Evolutionary conservation across 2,797 vertebrate species (phyloP).

Genomic region (Lepidocolaptes lacrymiger): DNA sequence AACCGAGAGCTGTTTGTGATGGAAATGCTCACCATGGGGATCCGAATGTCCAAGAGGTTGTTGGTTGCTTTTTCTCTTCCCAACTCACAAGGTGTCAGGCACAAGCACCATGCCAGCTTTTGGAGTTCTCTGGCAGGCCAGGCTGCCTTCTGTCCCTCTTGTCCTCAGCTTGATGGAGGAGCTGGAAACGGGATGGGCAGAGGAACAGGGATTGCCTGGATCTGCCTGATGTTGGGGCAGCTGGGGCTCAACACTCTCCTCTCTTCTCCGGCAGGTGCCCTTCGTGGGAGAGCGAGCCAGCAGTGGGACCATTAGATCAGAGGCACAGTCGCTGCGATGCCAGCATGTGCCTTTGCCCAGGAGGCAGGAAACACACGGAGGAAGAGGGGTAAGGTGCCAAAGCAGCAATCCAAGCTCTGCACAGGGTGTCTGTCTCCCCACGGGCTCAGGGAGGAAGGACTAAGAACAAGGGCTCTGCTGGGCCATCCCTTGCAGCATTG

Average conservation of each 20-base stretch:
- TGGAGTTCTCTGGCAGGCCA: rapidly evolving
- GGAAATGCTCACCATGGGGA: not conserved
- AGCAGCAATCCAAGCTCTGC: not conserved
- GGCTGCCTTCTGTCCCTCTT: not conserved
- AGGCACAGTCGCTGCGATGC: not conserved
- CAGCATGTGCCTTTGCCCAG: rapidly evolving
- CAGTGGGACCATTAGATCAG: rapidly evolving
- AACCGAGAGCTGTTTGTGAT: rapidly evolving
- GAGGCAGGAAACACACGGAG: not conserved
- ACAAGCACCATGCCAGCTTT: not conserved
- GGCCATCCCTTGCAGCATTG: too few relatives aligned
- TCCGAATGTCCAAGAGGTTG: not conserved
- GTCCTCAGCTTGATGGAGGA: rapidly evolving
- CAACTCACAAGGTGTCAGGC: rapidly evolving
- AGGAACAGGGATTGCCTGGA: rapidly evolving
- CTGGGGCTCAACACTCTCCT: not conserved
- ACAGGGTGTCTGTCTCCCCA: rapidly evolving
- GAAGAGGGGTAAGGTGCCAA: not conserved
- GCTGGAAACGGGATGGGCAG: rapidly evolving
- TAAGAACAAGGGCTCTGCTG: not conserved
- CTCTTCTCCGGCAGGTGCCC: not conserved
- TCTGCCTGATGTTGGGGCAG: not conserved
- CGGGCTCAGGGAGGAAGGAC: rapidly evolving
- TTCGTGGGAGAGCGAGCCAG: not conserved
- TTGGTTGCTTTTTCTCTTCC: not conserved